A percentile compares a stretch with the other conserved stretches of the same genome.
phyloP scores from a whole-genome alignment of 2,113 vertebrate species.

The Callipepla californica region DNA sequence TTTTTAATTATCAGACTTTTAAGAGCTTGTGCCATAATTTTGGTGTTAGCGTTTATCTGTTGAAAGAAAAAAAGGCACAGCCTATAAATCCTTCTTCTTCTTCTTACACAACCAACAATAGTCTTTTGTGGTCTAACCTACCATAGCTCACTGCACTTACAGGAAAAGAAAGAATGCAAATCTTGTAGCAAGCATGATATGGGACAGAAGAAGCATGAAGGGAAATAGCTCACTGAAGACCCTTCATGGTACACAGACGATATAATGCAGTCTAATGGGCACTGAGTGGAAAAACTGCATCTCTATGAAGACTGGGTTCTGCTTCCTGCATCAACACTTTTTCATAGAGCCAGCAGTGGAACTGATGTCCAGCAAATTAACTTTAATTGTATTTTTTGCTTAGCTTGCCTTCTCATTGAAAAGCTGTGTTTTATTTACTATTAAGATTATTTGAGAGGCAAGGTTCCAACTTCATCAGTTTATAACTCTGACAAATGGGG shows the following conservation, averaged over 20 bases:
- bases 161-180: background rate
- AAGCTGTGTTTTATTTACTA: conserved; percentile 48
- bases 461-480: conserved; percentile 50
- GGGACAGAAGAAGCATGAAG: background rate
- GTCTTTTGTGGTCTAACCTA: conserved; percentile 53
- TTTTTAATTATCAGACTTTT: conserved; percentile 59
- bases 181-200: background rate
- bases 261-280: background rate
- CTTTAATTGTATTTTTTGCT: background rate
- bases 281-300: background rate
- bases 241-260: background rate
- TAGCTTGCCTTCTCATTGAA: background rate
- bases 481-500: conserved; percentile 49
- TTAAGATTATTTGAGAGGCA: conserved; percentile 33
- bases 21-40: conserved; percentile 59
- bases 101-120: conserved; percentile 56
- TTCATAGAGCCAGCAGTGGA: background rate
- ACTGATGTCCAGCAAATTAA: background rate
- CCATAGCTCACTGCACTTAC: background rate
- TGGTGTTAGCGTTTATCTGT: conserved; percentile 51
- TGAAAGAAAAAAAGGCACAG: background rate
- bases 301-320: background rate
- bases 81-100: conserved; percentile 68
- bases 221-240: conserved; percentile 3
- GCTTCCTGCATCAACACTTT: background rate